phyloP scores from a whole-genome alignment of 2,888 invertebrate genomes.

The Athripsodes cinereus region DNA sequence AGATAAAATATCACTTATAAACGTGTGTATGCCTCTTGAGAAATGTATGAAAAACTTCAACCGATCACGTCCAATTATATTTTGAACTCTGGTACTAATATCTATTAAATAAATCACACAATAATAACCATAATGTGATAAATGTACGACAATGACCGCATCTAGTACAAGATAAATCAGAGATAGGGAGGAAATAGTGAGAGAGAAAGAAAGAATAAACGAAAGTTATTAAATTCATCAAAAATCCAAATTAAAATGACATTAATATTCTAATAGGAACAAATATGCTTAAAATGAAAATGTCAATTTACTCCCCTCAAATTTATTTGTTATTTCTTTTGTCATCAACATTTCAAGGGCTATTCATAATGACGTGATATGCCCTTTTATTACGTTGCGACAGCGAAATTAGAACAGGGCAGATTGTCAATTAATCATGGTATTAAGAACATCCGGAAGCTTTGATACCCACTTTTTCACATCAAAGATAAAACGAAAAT shows the following conservation, averaged over 20 bases:
- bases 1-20: too few species aligned
- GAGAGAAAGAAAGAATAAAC: too few species aligned
- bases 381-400: not conserved
- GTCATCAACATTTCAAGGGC: not conserved
- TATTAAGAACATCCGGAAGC: not conserved
- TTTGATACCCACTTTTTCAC: not conserved
- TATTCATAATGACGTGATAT: not conserved
- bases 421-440: not conserved
- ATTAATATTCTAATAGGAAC: not conserved
- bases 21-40: too few species aligned
- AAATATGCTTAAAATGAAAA: not conserved
- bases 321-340: not conserved
- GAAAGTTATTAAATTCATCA: not conserved
- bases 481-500: too few species aligned
- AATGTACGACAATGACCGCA: too few species aligned
- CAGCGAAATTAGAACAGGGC: not conserved
- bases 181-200: too few species aligned
- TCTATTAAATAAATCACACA: too few species aligned
- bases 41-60: too few species aligned
- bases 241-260: not conserved
- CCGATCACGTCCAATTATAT: too few species aligned
- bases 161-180: too few species aligned
- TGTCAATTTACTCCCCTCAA: not conserved
- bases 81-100: too few species aligned
- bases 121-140: too few species aligned